Evolutionary conservation across 1,140 invertebrate genomes (phyloP), one percentile per base, ranked within the genome.

Genomic region (Microplitis demolitor): DNA sequence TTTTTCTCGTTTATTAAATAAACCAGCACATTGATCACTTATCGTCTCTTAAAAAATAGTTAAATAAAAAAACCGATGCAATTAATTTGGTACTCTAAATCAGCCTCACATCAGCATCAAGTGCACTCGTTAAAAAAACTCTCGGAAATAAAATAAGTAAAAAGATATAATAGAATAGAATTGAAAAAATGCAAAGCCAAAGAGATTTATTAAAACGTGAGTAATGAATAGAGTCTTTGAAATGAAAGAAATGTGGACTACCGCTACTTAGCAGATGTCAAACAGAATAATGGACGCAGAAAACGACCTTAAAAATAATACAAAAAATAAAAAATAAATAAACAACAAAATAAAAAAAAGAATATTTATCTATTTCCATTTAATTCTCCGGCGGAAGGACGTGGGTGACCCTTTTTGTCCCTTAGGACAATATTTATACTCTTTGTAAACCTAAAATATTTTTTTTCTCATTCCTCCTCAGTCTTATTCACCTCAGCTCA

Each of bases 321-420:
- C 5, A 45, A 6, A 45, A 45, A 45, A 45, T 9, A 2, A 14
- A 39, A 45, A 64, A 37, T 8, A 35, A 39, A 39, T 64, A n/a
- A 5, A 39, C 4, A 39, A 14, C n/a, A 11, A 64, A 14, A n/a
- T 9, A 24, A 64, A 64, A n/a, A 45, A 8, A 45, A 14, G 39
- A 45, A 39, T 34, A 31, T 67, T 14, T 67, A 67, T 67, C 58
- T 13, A 34, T 61, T 64, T 35, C n/a, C 34, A 58, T 69, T 69
- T 34, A 69, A 58, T 69, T 69, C 53, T 54, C 62, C 54, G 33
- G 35, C 33, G 66, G 54, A 58, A 54, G 54, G 56, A 58, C 56
- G 66, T 56, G 51, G 53, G 53, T 69, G 66, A 58, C 33, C 34
- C 34, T 56, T 58, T 37, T 16, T 35, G 34, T 34, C 35, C 8